Evolutionary conservation across 2,797 vertebrate genomes (phyloP).

Genomic region (Gephyroberyx darwinii): DNA sequence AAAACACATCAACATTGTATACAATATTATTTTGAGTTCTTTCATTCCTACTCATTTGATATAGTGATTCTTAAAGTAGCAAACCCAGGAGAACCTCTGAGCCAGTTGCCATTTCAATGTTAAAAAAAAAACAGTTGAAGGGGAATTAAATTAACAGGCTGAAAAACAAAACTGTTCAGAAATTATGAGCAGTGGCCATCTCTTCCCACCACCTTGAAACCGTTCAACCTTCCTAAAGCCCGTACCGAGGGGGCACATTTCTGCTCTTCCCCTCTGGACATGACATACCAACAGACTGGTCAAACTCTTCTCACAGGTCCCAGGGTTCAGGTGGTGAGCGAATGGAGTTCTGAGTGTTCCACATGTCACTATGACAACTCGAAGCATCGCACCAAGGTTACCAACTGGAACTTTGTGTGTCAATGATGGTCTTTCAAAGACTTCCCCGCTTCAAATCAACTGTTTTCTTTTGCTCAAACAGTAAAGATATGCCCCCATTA

Average conservation of each 20-base stretch:
- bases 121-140: slow-evolving; percentile 58
- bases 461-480: slow-evolving; percentile 65
- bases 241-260: slow-evolving; percentile 46
- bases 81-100: slow-evolving; percentile 84
- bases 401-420: slow-evolving; percentile 62
- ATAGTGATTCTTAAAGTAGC: slow-evolving; percentile 33
- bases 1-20: slow-evolving; percentile 53
- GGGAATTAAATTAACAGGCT: slow-evolving; percentile 79
- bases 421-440: slow-evolving; percentile 69
- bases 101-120: slow-evolving; percentile 74
- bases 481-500: slow-evolving; percentile 70
- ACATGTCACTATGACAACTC: slow-evolving; percentile 53
- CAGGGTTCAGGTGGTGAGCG: slow-evolving; percentile 65
- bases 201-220: slow-evolving; percentile 68
- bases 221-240: slow-evolving; percentile 52
- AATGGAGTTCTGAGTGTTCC: slow-evolving; percentile 59
- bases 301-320: slow-evolving; percentile 62
- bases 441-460: slow-evolving; percentile 69
- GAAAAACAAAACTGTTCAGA: slow-evolving; percentile 76
- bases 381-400: slow-evolving; percentile 68
- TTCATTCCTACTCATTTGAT: background rate
- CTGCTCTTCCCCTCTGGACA: slow-evolving; percentile 51
- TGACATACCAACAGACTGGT: slow-evolving; percentile 59
- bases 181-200: slow-evolving; percentile 64
- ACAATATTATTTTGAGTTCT: slow-evolving; percentile 32